These are phyloP conservation scores for Scalopus aquaticus DNA, from an alignment of 2,113 vertebrate genomes.

Conservation along the genomic window DNA sequence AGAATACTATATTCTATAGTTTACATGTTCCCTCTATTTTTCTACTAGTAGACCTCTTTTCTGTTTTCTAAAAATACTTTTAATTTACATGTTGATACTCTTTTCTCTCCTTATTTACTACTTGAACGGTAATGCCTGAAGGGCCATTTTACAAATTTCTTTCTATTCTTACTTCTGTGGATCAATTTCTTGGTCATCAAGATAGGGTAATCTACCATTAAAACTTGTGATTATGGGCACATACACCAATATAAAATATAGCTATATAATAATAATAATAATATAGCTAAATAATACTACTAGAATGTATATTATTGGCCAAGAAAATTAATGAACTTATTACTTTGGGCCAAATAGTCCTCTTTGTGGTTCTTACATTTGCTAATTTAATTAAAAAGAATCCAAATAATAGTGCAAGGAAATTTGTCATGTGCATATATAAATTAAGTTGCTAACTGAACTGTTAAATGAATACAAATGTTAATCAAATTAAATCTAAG, in stretches of 20 bases:
- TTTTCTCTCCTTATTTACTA: not conserved
- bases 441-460: not conserved
- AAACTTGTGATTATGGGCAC: not conserved
- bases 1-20: not conserved
- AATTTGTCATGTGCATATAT: not conserved
- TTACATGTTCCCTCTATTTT: not conserved
- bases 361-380: not conserved
- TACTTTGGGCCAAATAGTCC: not conserved
- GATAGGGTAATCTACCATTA: not conserved
- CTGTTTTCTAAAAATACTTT: not conserved
- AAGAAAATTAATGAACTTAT: conserved; percentile 9
- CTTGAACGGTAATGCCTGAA: not conserved
- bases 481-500: not conserved
- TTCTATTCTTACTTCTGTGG: not conserved
- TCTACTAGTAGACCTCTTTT: not conserved
- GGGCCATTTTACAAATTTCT: not conserved
- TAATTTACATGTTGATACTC: not conserved
- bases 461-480: not conserved
- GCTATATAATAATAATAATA: too few species aligned
- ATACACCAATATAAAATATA: not conserved
- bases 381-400: not conserved
- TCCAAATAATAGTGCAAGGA: not conserved
- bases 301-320: not conserved
- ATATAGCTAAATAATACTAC: too few species aligned
- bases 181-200: not conserved